A percentile compares a stretch with the other conserved stretches of the same genome.
phyloP scores from a whole-genome alignment of 53 echinoderm and acorn worm genomes.

The Paracentrotus lividus region DNA sequence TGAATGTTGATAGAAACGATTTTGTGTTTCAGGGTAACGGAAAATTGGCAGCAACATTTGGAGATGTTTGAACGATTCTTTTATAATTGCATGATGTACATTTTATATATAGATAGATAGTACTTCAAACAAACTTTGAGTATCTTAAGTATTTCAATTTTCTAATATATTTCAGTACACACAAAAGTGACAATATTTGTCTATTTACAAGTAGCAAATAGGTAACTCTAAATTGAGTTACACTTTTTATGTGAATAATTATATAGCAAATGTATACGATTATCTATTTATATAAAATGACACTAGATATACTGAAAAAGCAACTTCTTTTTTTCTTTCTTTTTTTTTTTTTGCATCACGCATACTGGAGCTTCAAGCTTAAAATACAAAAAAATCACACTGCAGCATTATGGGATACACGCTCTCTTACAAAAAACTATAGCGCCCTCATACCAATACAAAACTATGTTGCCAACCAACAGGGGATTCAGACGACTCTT shows the following conservation, averaged over 20 bases:
- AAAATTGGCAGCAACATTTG: conserved; percentile 48
- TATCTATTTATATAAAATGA: conserved; percentile 74
- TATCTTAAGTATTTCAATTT: conserved; percentile 73
- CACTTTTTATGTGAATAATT: conserved; percentile 68
- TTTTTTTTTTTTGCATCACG: conserved; percentile 73
- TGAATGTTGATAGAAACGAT: background rate
- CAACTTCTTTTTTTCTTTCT: too few relatives aligned
- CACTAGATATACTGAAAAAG: conserved; percentile 68
- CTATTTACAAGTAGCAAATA: conserved; percentile 72
- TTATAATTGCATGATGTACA: conserved; percentile 71
- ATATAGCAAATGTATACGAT: conserved; percentile 75
- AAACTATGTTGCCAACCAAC: background rate
- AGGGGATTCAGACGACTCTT: background rate
- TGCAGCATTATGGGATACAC: conserved; percentile 67
- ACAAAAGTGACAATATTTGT: conserved; percentile 68
- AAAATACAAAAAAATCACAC: conserved; percentile 66
- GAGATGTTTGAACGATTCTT: conserved; percentile 45
- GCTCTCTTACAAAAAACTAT: conserved; percentile 49
- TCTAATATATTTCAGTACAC: conserved; percentile 76
- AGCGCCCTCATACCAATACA: conserved; percentile 33
- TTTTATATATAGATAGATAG: conserved; percentile 70
- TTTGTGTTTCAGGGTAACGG: background rate
- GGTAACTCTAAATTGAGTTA: conserved; percentile 62
- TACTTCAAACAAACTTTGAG: conserved; percentile 75
- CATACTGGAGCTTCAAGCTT: conserved; percentile 71